Percentiles rank a stretch among this genome's conserved stretches.
These are phyloP conservation scores for Sitta europaea DNA, from an alignment of 2,113 vertebrate genomes.

Conservation along the genomic window DNA sequence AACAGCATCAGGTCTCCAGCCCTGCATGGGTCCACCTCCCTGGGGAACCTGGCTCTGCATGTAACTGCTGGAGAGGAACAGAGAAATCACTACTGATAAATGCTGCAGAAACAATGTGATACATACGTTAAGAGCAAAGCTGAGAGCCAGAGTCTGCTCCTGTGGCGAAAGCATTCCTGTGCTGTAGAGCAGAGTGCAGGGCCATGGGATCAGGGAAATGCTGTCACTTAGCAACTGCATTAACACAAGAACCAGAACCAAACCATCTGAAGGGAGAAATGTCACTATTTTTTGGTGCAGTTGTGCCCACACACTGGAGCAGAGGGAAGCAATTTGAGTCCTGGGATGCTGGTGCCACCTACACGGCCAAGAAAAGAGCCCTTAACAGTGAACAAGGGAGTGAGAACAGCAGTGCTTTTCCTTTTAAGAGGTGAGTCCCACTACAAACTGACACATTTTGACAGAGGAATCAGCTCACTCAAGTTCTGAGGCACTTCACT, in stretches of 20 bases:
- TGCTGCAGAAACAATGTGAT: rapidly evolving
- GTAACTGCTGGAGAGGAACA: background rate
- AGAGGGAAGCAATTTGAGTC: background rate
- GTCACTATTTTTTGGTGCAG: background rate
- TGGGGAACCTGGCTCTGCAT: background rate
- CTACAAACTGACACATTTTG: background rate
- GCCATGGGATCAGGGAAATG: background rate
- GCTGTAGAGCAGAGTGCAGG: background rate
- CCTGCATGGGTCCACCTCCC: background rate
- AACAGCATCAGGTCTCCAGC: rapidly evolving
- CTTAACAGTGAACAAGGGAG: background rate
- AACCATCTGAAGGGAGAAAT: background rate
- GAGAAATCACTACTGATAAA: background rate
- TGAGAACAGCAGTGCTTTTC: background rate
- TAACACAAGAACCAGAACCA: background rate
- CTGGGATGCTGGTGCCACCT: background rate
- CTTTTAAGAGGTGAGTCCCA: background rate
- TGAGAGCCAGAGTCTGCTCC: background rate
- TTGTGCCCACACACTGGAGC: background rate
- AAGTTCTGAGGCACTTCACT: background rate
- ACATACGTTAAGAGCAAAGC: background rate
- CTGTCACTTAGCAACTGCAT: background rate
- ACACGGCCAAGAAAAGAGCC: background rate
- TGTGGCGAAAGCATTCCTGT: background rate
- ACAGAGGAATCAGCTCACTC: background rate